Percentiles rank a stretch among this genome's conserved stretches.
Conservation (phyloP, 2,888 invertebrate species). For the Ectropis crepuscularia region DNA sequence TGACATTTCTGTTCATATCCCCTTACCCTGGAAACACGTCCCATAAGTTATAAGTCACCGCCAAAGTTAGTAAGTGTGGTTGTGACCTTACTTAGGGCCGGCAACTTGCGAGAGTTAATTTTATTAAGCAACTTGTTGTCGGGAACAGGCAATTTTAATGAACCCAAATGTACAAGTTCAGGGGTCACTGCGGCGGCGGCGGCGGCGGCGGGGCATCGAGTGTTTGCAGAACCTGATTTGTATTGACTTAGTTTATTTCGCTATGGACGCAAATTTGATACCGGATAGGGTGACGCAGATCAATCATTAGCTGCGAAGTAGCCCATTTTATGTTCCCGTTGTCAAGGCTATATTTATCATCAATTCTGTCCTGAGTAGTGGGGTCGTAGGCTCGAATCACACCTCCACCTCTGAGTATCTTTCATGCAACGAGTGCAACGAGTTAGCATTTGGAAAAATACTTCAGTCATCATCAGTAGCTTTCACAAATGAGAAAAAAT, state of each 20-base stretch:
- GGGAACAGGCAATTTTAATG: constrained; percentile 18
- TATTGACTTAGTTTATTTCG: background rate
- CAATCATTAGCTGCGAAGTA: no score
- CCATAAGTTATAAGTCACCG: background rate
- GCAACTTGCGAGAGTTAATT: constrained; percentile 18
- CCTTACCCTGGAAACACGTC: background rate
- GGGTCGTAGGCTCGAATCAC: no score
- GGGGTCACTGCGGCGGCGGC: background rate
- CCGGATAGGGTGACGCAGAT: no score
- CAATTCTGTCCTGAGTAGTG: no score
- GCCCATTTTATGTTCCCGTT: no score
- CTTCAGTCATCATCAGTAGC: no score
- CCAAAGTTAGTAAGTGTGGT: constrained; percentile 17
- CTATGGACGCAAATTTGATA: background rate
- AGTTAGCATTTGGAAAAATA: no score
- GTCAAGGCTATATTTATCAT: no score
- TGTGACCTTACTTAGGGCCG: constrained; percentile 24
- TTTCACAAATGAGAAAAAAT: no score
- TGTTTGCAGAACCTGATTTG: background rate
- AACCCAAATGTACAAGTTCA: constrained; percentile 11
- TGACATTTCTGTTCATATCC: background rate
- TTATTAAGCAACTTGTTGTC: constrained; percentile 16
- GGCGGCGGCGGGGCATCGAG: background rate
- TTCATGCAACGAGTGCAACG: no score
- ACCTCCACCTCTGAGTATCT: no score